These are phyloP conservation scores for Noturus placidus DNA, from an alignment of 2,113 vertebrate genomes.

Conservation along the genomic window DNA sequence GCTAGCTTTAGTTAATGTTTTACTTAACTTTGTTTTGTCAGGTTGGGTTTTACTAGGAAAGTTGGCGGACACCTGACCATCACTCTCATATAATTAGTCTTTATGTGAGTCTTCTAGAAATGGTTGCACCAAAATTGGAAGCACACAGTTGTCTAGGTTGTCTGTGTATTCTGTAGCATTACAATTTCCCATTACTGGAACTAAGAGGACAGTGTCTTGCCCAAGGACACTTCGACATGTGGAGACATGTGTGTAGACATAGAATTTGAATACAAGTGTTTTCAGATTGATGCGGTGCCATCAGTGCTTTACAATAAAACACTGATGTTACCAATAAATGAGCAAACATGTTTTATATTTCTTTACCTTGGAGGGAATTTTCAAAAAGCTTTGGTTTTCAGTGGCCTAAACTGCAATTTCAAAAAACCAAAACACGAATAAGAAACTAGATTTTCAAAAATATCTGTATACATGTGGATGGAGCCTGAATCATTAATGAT, in stretches of 20 bases:
- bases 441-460: background rate
- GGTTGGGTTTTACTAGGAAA: too few species aligned
- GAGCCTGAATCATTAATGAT: background rate
- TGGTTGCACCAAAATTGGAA: too few species aligned
- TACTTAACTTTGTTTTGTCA: too few species aligned
- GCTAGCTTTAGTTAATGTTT: too few species aligned
- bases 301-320: background rate
- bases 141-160: too few species aligned
- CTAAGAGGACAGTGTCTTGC: too few species aligned
- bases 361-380: background rate
- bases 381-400: background rate
- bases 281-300: background rate
- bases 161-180: too few species aligned
- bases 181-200: too few species aligned
- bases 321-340: background rate
- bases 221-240: too few species aligned
- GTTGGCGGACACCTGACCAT: too few species aligned
- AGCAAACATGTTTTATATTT: background rate
- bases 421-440: background rate
- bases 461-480: background rate
- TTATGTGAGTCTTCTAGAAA: too few species aligned
- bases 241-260: background rate
- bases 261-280: background rate
- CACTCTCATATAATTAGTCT: too few species aligned
- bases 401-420: background rate